Conservation (phyloP, 1,140 invertebrate genomes). For the Zaprionus lachaisei region DNA sequence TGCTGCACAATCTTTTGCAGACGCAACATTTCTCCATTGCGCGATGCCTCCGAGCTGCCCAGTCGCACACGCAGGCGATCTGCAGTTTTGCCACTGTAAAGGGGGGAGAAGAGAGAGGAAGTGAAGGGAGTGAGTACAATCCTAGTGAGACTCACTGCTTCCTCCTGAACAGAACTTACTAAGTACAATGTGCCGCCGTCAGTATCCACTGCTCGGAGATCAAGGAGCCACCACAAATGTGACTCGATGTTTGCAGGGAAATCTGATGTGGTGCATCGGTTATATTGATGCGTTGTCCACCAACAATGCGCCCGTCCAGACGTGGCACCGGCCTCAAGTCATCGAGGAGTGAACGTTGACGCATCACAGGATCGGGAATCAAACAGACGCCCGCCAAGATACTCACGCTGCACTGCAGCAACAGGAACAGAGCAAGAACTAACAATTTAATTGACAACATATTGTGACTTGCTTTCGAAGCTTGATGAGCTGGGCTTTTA, state of each 20-base stretch:
- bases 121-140: too few relatives aligned
- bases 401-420: conserved; percentile 47
- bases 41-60: conserved; percentile 65
- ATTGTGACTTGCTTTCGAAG: conserved; percentile 17
- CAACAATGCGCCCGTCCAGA: conserved; percentile 84
- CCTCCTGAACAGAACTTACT: conserved; percentile 58
- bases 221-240: conserved; percentile 89
- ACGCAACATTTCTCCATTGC: conserved; percentile 65
- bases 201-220: conserved; percentile 86
- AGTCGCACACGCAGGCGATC: conserved; percentile 66
- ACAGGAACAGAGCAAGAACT: conserved; percentile 23
- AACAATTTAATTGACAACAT: conserved; percentile 48
- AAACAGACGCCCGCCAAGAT: conserved; percentile 67
- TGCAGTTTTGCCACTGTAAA: conserved; percentile 65
- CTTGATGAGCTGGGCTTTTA: conserved; percentile 25
- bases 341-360: conserved; percentile 51
- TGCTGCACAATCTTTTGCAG: conserved; percentile 79
- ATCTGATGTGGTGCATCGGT: conserved; percentile 85
- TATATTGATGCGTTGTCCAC: conserved; percentile 84
- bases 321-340: conserved; percentile 38
- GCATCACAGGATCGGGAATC: conserved; percentile 64
- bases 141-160: too few relatives aligned
- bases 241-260: conserved; percentile 81
- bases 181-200: conserved; percentile 86
- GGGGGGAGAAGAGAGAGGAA: background rate